These are phyloP conservation scores for Pao palembangensis DNA, from an alignment of 2,113 vertebrate genomes.

Conservation along the genomic window DNA sequence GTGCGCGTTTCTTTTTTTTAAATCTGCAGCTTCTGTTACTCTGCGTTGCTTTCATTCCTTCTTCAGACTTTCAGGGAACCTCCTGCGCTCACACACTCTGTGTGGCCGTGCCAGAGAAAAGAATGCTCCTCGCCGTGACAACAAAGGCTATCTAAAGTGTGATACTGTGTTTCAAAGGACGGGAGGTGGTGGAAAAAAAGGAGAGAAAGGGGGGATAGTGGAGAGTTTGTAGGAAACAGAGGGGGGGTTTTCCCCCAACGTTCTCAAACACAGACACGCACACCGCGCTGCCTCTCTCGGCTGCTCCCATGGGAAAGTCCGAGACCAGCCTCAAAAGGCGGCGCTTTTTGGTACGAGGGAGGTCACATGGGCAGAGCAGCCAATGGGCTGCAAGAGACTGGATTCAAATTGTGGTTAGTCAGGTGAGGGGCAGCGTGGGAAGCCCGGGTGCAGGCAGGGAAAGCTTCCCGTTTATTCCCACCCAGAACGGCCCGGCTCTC, in stretches of 20 bases:
- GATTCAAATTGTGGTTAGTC: conserved; percentile 75
- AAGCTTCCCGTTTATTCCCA: no score
- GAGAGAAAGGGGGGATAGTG: not conserved
- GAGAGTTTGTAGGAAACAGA: not conserved
- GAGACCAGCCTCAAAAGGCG: conserved; percentile 61
- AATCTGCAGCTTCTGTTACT: not conserved
- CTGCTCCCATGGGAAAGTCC: conserved; percentile 81
- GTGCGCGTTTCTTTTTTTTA: not conserved
- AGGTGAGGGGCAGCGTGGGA: conserved; percentile 75
- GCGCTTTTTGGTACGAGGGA: conserved; percentile 47
- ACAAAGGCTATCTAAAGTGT: conserved; percentile 71
- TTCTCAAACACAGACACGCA: conserved; percentile 39
- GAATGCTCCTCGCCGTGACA: conserved; percentile 63
- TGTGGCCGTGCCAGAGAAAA: conserved; percentile 53
- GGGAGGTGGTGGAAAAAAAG: conserved; percentile 46
- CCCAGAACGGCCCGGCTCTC: no score
- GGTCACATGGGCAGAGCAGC: conserved; percentile 69
- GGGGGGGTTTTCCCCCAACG: conserved; percentile 39
- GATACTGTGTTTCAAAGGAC: conserved; percentile 69
- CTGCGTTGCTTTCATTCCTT: conserved; percentile 20
- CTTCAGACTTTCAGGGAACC: conserved; percentile 26
- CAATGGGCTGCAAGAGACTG: conserved; percentile 69
- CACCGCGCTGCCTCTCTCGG: conserved; percentile 45
- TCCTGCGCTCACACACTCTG: conserved; percentile 58
- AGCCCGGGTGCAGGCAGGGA: conserved; percentile 30